Conservation (phyloP, 1,140 invertebrate genomes). For the Druon quercuslanigerum region DNA sequence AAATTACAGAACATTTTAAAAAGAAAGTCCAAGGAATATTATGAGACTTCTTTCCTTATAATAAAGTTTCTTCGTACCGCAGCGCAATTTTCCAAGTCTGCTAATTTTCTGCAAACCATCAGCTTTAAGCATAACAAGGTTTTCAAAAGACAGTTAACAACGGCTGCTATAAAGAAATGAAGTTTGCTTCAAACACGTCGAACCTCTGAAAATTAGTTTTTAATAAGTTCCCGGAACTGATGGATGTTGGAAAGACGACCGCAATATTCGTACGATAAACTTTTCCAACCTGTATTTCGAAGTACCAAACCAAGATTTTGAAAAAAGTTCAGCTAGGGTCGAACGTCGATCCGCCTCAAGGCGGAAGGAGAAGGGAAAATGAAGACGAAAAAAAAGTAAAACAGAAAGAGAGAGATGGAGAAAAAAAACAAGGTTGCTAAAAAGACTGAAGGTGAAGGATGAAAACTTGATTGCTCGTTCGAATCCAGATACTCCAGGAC, state of each 20-base stretch:
- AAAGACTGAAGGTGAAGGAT: constrained; percentile 31
- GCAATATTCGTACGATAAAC: not conserved
- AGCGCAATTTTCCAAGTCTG: not conserved
- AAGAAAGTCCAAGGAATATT: constrained; percentile 8
- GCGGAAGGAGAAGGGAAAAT: not conserved
- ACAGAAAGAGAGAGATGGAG: not conserved
- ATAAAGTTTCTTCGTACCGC: constrained; percentile 19
- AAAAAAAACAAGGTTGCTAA: not conserved
- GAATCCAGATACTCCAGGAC: constrained; percentile 28
- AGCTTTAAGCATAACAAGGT: not conserved
- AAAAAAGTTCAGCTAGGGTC: constrained; percentile 3
- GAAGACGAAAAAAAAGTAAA: constrained; percentile 1
- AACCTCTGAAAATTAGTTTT: constrained; percentile 18
- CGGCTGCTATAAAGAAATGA: not conserved
- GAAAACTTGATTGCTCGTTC: constrained; percentile 28
- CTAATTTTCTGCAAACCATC: constrained; percentile 11
- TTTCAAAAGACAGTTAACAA: constrained; percentile 25
- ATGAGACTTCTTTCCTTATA: not conserved
- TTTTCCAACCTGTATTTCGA: not conserved
- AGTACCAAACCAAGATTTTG: not conserved
- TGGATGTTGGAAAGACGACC: constrained; percentile 13
- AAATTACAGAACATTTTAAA: not conserved
- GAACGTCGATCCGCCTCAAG: constrained; percentile 11
- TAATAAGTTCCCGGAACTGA: constrained; percentile 9
- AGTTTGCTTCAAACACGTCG: not conserved